Evolutionary conservation across 2,888 invertebrate genomes (phyloP), one percentile per base, ranked within the genome.

Genomic region (Iphiclides podalirius): DNA sequence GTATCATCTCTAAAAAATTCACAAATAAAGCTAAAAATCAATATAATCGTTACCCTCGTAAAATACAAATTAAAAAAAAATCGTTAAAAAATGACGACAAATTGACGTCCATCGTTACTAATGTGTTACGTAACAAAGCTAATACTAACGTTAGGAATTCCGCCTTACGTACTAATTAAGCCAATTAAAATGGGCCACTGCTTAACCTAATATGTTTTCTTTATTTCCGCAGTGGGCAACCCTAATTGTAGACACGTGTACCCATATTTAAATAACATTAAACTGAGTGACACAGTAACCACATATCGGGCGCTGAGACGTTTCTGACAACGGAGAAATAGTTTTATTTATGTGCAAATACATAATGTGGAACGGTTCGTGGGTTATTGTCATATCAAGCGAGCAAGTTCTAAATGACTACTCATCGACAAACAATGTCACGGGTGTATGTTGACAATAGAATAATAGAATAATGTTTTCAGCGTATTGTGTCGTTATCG

Each of bases 401-500:
- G n/a, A n/a, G 20, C 15, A 31, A 33, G 38, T 42, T 41, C 38
- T 16, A 7, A 37, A 48, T 15, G 13, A 15, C 12, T 33, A 33
- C n/a, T n/a, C 17, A 14, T 38, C 42, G 33, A 7, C 43, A 40
- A 50, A 44, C 44, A 50, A 39, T 17, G 14, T 8, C 33, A 16
- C 39, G 33, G 26, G 26, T 2, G n/a, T n/a, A n/a, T 50, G 39
- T 46, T 31, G 16, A 42, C 40, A 40, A 28, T 26, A 14, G 26
- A 7, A n/a, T n/a, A n/a, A n/a, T n/a, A n/a, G 8, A 20, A 43
- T 34, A 38, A 26, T 49, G 34, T 49, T 34, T 33, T 14, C n/a
- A 35, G 39, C 26, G 39, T 43, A 39, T 49, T 49, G 49, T 43
- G 26, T 43, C 39, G 34, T 44, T 49, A 49, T 49, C 49, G 23